A percentile compares a stretch with the other conserved stretches of the same genome.
These are phyloP conservation scores for Oligia latruncula DNA, from an alignment of 2,888 invertebrate genomes.

Conservation along the genomic window DNA sequence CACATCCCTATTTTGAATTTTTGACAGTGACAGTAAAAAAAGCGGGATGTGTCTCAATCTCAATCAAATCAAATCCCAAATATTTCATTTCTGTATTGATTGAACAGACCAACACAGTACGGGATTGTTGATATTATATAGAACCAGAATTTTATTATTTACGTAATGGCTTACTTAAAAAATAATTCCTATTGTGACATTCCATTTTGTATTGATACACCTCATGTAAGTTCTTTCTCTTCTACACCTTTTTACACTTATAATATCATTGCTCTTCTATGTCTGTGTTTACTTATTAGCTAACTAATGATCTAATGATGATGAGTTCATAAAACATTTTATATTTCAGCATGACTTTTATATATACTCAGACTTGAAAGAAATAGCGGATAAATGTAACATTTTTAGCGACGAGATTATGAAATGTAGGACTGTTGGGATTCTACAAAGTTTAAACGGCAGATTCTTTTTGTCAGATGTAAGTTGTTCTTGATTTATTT, in stretches of 20 bases:
- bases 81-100: too few relatives aligned
- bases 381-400: conserved; percentile 70
- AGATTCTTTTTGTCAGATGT: conserved; percentile 79
- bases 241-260: too few relatives aligned
- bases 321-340: background rate
- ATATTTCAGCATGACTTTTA: conserved; percentile 79
- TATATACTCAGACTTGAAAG: conserved; percentile 70
- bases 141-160: background rate
- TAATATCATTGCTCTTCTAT: too few relatives aligned
- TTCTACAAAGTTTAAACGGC: conserved; percentile 78
- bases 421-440: conserved; percentile 80
- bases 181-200: conserved; percentile 70
- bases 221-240: conserved; percentile 67
- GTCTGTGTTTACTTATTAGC: background rate
- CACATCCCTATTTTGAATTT: too few relatives aligned
- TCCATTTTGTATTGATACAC: conserved; percentile 73
- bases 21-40: too few relatives aligned
- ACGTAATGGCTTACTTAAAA: conserved; percentile 67
- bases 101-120: background rate
- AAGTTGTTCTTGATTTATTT: conserved; percentile 56
- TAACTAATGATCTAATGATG: background rate
- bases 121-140: background rate
- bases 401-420: conserved; percentile 64
- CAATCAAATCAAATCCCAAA: too few relatives aligned
- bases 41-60: too few relatives aligned